These are phyloP conservation scores for Drosophila neutralis DNA, from an alignment of 2,888 invertebrate species.

Conservation along the genomic window DNA sequence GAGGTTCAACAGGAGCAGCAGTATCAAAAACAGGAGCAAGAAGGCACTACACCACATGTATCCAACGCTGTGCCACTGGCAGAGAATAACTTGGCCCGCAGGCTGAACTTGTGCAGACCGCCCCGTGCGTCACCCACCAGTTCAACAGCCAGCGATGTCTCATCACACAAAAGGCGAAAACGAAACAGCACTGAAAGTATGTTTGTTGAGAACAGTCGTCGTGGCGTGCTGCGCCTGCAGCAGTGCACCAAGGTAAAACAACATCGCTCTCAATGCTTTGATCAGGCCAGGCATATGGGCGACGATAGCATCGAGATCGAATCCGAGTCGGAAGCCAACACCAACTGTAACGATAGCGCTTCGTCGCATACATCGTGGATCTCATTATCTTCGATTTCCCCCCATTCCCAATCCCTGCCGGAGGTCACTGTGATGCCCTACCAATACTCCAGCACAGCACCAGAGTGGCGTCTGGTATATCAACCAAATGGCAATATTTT, in stretches of 20 bases:
- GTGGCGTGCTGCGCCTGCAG: conserved; percentile 14
- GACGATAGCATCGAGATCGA: not conserved
- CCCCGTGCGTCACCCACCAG: conserved; percentile 18
- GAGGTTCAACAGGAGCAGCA: conserved; percentile 3
- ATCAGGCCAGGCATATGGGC: conserved; percentile 44
- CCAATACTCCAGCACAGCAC: not conserved
- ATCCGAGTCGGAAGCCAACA: not conserved
- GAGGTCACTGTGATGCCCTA: conserved; percentile 38
- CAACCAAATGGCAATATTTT: not conserved
- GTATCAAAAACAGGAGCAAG: not conserved
- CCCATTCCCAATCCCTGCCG: conserved; percentile 46
- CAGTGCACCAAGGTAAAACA: conserved; percentile 45
- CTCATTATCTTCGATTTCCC: conserved; percentile 24
- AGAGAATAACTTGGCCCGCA: not conserved
- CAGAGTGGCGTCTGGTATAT: conserved; percentile 5
- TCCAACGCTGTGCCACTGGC: conserved; percentile 17
- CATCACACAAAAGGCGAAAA: conserved; percentile 24
- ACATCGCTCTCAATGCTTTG: conserved; percentile 45
- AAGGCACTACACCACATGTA: conserved; percentile 43
- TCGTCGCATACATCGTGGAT: conserved; percentile 49
- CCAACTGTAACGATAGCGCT: conserved; percentile 42
- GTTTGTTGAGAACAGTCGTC: conserved; percentile 58
- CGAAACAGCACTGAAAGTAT: conserved; percentile 51
- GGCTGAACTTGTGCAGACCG: conserved; percentile 10
- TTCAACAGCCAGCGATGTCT: conserved; percentile 27